phyloP scores from a whole-genome alignment of 1,140 invertebrate species.

The Sipha flava region DNA sequence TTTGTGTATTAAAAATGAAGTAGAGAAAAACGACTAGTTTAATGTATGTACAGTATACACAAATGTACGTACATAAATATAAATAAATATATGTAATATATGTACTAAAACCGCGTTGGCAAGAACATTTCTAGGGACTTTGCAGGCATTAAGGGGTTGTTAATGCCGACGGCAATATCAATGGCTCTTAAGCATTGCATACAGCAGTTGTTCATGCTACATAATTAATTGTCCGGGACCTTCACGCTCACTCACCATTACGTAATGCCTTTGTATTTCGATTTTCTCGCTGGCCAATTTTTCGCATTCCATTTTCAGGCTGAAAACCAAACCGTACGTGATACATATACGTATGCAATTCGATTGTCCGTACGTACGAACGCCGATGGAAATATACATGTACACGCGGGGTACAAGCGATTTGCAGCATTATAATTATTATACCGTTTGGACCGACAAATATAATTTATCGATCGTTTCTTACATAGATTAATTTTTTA shows the following conservation, averaged over 20 bases:
- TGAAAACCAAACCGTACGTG: constrained; percentile 38
- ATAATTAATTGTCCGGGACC: constrained; percentile 32
- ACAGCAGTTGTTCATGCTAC: constrained; percentile 29
- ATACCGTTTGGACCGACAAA: too few species aligned
- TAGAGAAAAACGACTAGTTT: not conserved
- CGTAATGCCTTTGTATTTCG: constrained; percentile 95
- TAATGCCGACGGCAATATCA: constrained; percentile 2
- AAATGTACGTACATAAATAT: too few species aligned
- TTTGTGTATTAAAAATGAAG: too few species aligned
- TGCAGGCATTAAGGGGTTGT: constrained; percentile 8
- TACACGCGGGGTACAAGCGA: not conserved
- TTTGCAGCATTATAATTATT: not conserved
- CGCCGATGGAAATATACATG: not conserved
- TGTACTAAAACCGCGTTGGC: not conserved
- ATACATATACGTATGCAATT: constrained; percentile 13
- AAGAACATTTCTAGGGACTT: not conserved
- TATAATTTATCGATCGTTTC: not conserved
- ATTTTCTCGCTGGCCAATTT: constrained; percentile 90
- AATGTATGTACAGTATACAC: not conserved
- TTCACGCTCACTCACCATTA: constrained; percentile 67
- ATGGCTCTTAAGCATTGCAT: constrained; percentile 27
- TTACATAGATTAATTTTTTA: too few species aligned
- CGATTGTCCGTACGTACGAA: not conserved
- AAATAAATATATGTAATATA: not conserved
- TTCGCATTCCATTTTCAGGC: constrained; percentile 43